phyloP scores from a whole-genome alignment of 2,888 invertebrate genomes.

The Ichneumoninae sp. region DNA sequence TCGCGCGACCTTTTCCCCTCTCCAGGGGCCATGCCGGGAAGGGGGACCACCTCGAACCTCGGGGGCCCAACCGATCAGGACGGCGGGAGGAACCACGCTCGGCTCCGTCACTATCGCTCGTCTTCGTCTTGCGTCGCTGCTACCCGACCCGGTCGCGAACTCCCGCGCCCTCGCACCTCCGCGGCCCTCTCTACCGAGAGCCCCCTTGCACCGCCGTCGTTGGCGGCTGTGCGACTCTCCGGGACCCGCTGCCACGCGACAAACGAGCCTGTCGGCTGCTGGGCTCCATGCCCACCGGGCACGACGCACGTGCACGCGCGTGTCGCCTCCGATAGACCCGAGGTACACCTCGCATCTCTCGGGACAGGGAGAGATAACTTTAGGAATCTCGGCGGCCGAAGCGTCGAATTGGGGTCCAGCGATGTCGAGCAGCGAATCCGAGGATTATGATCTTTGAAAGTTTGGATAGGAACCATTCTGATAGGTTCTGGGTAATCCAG shows the following conservation, averaged over 20 bases:
- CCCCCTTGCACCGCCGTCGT: slow-evolving; percentile 9
- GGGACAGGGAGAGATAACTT: background rate
- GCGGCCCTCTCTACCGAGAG: slow-evolving; percentile 9
- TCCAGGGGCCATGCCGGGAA: slow-evolving; percentile 47
- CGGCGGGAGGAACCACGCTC: slow-evolving; percentile 66
- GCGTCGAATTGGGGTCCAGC: background rate
- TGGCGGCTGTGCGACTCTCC: slow-evolving; percentile 20
- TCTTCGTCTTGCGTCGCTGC: slow-evolving; percentile 3
- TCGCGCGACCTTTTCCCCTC: slow-evolving; percentile 67
- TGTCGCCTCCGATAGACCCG: slow-evolving; percentile 23
- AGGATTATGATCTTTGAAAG: background rate
- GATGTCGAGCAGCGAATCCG: background rate
- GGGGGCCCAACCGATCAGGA: slow-evolving; percentile 55
- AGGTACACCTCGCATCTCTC: slow-evolving; percentile 7
- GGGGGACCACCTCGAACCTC: slow-evolving; percentile 33
- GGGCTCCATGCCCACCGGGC: slow-evolving; percentile 46
- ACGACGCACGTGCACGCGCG: slow-evolving; percentile 42
- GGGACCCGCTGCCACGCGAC: slow-evolving; percentile 71
- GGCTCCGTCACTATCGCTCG: slow-evolving; percentile 53
- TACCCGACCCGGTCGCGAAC: slow-evolving; percentile 73
- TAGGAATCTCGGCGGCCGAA: background rate
- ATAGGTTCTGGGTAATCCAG: background rate
- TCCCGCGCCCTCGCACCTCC: slow-evolving; percentile 51
- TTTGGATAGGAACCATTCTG: background rate
- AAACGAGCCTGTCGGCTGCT: slow-evolving; percentile 69